Conservation (phyloP, 2,888 invertebrate species). For the Biston betularia region DNA sequence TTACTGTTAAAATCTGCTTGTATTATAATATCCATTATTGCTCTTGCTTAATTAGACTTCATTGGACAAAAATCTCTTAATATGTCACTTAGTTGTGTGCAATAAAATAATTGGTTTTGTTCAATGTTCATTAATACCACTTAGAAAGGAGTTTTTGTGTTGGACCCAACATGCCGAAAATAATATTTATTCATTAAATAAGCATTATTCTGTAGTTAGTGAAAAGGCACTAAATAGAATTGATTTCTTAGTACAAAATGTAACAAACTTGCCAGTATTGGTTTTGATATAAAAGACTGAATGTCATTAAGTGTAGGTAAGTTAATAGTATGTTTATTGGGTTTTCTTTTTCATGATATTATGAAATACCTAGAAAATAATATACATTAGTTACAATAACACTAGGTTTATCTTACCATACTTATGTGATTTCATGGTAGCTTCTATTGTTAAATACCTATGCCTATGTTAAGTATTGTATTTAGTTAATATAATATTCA, state of each 20-base stretch:
- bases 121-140: no score
- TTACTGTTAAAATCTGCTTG: no score
- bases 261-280: slow-evolving; percentile 86
- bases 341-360: slow-evolving; percentile 63
- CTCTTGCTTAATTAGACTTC: no score
- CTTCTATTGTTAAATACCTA: slow-evolving; percentile 47
- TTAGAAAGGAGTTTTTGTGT: no score
- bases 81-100: no score
- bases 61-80: no score
- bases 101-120: no score
- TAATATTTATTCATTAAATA: slow-evolving; percentile 11
- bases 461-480: slow-evolving; percentile 35
- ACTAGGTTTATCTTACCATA: slow-evolving; percentile 33
- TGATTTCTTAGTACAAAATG: slow-evolving; percentile 84
- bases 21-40: no score
- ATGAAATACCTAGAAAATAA: slow-evolving; percentile 61
- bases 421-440: slow-evolving; percentile 61
- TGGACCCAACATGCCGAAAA: not conserved
- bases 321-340: slow-evolving; percentile 63
- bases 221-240: slow-evolving; percentile 70
- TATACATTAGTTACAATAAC: slow-evolving; percentile 42
- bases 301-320: slow-evolving; percentile 80
- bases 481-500: slow-evolving; percentile 20
- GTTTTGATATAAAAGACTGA: slow-evolving; percentile 85
- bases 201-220: slow-evolving; percentile 61